Evolutionary conservation across 2,888 invertebrate genomes (phyloP), one percentile per base, ranked within the genome.

Genomic region (Nebria salina): DNA sequence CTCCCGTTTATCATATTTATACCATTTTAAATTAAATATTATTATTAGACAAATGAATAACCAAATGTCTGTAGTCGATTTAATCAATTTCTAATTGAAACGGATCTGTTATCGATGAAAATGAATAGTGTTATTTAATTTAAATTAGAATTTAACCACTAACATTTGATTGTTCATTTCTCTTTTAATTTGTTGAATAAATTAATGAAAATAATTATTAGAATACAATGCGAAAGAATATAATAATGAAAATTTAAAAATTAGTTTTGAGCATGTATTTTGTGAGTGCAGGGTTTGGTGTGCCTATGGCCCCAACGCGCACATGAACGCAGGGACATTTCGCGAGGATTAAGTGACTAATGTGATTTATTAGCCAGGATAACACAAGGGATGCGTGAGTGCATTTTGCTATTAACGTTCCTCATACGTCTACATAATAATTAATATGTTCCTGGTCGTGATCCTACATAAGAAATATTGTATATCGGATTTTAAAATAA

Each of bases 341-440:
- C 85, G 85, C 85, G 75, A 85, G 87, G 88, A 88, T 88, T 88
- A 88, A 86, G 86, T 86, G 87, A 87, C 87, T 88, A 88, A 88
- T 88, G 87, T 88, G 88, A 88, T 88, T 88, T 88, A 88, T 88
- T 85, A 81, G 86, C 87, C 83, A 85, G 86, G 87, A 87, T 88
- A 88, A 88, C 86, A 87, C 85, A 86, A 86, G 86, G 86, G 85
- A 83, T 84, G 85, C 85, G 86, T 76, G 81, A 81, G 81, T 80
- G 81, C 81, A 81, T 81, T 76, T 81, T n/a, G 81, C 81, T 81
- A 81, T 81, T 81, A 81, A 79, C 66, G 79, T 74, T 74, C 26
- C 79, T 79, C 74, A 65, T 34, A 74, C 66, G 74, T 79, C 79
- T 72, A 79, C 74, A 79, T 72, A 54, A 77, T 79, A 79, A 79